These are phyloP conservation scores for Bucorvus abyssinicus DNA, from an alignment of 2,797 vertebrate species.

Conservation along the genomic window DNA sequence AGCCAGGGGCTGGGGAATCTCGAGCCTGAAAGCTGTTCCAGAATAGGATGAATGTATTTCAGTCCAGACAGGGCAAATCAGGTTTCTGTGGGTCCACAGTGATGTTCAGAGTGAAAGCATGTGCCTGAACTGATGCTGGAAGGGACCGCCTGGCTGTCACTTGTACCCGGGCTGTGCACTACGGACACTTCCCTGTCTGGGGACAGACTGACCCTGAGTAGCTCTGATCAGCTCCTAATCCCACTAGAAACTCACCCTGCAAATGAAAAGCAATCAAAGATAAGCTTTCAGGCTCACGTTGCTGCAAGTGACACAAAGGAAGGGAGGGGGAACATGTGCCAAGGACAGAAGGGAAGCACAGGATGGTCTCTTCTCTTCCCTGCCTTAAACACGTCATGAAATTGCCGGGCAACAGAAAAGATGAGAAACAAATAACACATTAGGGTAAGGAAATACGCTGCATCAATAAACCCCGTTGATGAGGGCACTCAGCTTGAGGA, in stretches of 20 bases:
- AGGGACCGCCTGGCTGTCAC: neutral
- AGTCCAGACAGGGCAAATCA: neutral
- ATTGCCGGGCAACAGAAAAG: neutral
- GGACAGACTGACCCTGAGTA: neutral
- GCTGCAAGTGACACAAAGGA: neutral
- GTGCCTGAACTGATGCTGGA: neutral
- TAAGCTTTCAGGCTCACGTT: neutral
- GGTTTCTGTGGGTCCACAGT: neutral
- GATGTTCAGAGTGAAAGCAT: neutral
- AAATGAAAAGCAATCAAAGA: neutral
- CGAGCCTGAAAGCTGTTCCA: neutral
- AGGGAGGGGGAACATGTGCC: neutral
- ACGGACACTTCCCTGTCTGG: neutral
- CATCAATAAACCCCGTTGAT: neutral
- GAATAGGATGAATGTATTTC: neutral
- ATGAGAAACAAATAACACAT: neutral
- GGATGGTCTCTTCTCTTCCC: neutral
- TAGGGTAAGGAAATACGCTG: neutral
- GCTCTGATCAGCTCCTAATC: neutral
- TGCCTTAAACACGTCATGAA: neutral
- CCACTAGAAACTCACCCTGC: neutral
- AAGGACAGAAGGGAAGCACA: neutral
- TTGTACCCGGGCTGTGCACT: rapidly evolving
- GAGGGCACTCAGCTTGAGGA: neutral
- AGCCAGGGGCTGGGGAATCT: neutral